Conservation (phyloP, 2,113 vertebrate species). For the Tetraodon nigroviridis region DNA sequence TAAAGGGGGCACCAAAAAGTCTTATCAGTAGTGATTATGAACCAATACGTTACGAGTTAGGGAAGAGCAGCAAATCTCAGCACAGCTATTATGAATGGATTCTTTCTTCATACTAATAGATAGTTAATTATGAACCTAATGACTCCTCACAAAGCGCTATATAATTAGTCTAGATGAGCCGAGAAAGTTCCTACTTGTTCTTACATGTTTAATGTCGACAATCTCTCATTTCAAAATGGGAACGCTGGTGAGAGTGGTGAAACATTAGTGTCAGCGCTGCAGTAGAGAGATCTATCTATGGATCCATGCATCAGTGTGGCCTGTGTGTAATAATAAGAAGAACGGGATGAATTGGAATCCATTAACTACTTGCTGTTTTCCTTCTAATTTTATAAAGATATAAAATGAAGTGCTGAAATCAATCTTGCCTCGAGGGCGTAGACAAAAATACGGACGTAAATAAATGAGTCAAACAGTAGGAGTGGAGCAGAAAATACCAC, state of each 20-base stretch:
- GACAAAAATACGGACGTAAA: too few species aligned
- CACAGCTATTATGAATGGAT: conserved; percentile 67
- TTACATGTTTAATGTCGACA: conserved; percentile 73
- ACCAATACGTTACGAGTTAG: conserved; percentile 56
- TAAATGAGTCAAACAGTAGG: too few species aligned
- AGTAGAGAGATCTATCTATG: conserved; percentile 24
- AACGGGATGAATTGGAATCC: too few species aligned
- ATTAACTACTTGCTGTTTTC: too few species aligned
- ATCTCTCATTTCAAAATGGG: conserved; percentile 70
- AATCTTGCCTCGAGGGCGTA: too few species aligned
- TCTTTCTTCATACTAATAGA: conserved; percentile 69
- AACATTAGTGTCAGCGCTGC: conserved; percentile 26
- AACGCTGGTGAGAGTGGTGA: conserved; percentile 34
- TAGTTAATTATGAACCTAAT: conserved; percentile 74
- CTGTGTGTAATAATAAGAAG: too few species aligned
- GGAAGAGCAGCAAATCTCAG: conserved; percentile 56
- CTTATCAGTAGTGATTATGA: conserved; percentile 55
- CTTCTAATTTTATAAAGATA: too few species aligned
- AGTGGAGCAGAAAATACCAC: too few species aligned
- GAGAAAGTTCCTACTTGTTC: conserved; percentile 72
- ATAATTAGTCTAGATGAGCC: conserved; percentile 72
- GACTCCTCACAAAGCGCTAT: conserved; percentile 71
- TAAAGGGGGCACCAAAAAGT: conserved; percentile 43
- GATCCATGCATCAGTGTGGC: conserved; percentile 21
- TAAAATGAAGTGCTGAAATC: too few species aligned